A percentile compares a stretch with the other conserved stretches of the same genome.
Conservation (phyloP, 2,797 vertebrate genomes). For the Sphaeramia orbicularis region DNA sequence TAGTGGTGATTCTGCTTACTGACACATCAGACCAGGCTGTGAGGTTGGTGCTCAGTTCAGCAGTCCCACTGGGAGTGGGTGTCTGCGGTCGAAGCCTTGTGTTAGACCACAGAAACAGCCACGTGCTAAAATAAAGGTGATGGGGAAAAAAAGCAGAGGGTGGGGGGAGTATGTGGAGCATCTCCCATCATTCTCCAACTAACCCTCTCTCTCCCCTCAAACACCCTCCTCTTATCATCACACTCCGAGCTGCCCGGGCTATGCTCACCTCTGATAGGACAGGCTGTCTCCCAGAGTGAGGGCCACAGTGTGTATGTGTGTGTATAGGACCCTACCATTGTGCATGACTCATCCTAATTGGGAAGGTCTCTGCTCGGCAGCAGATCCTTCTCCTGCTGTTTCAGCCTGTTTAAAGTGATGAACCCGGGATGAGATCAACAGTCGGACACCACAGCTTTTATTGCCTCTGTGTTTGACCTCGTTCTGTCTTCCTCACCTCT, state of each 20-base stretch:
- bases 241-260: slow-evolving; percentile 46
- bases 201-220: slow-evolving; percentile 15
- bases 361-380: slow-evolving; percentile 69
- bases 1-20: slow-evolving; percentile 65
- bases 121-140: slow-evolving; percentile 59
- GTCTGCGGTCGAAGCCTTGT: slow-evolving; percentile 70
- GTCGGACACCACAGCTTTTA: slow-evolving; percentile 73
- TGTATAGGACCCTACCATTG: slow-evolving; percentile 45
- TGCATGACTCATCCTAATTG: slow-evolving; percentile 83
- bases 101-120: slow-evolving; percentile 68
- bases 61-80: slow-evolving; percentile 74
- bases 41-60: slow-evolving; percentile 75
- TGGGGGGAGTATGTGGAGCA: not conserved
- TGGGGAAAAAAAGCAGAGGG: slow-evolving; percentile 11
- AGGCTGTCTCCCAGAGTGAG: slow-evolving; percentile 60
- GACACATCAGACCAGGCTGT: slow-evolving; percentile 72
- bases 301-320: slow-evolving; percentile 49
- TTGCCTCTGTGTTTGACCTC: slow-evolving; percentile 80
- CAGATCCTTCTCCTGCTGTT: slow-evolving; percentile 77
- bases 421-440: slow-evolving; percentile 77
- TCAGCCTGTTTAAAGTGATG: slow-evolving; percentile 82
- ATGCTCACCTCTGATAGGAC: slow-evolving; percentile 55
- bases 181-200: slow-evolving; percentile 42
- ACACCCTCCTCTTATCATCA: slow-evolving; percentile 55
- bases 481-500: slow-evolving; percentile 81